phyloP scores from a whole-genome alignment of 1,140 invertebrate genomes.

The Akabosia matsudoensis region DNA sequence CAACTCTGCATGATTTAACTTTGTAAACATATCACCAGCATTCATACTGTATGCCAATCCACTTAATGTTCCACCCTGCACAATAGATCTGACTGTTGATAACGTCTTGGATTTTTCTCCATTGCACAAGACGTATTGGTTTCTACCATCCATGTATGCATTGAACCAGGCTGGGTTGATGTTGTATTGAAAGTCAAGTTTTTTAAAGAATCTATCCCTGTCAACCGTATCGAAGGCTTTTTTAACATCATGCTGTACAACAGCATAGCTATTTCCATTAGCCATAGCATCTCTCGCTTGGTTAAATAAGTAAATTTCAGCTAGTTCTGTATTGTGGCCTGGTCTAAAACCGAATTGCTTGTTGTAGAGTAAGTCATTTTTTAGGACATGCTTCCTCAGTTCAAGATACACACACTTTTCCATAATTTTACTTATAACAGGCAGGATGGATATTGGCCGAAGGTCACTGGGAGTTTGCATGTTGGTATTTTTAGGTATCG shows the following conservation, averaged over 20 bases:
- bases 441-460: not conserved
- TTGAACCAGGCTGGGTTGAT: not conserved
- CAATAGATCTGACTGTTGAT: not conserved
- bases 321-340: slow-evolving; percentile 15
- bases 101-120: not conserved
- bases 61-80: not conserved
- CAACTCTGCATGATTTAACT: not conserved
- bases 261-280: not conserved
- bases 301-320: not conserved
- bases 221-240: not conserved
- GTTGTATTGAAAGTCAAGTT: not conserved
- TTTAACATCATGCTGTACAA: not conserved
- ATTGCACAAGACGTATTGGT: not conserved
- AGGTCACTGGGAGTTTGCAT: not conserved
- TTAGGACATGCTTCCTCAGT: not conserved
- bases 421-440: not conserved
- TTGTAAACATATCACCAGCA: not conserved
- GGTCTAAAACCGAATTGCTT: slow-evolving; percentile 28
- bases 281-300: not conserved
- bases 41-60: not conserved
- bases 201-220: not conserved
- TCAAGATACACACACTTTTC: not conserved
- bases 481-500: not conserved
- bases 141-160: not conserved
- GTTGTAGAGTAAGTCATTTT: not conserved